Percentiles rank a stretch among this genome's conserved stretches.
These are phyloP conservation scores for Leptogaster cylindrica DNA, from an alignment of 2,888 invertebrate genomes.

Conservation along the genomic window DNA sequence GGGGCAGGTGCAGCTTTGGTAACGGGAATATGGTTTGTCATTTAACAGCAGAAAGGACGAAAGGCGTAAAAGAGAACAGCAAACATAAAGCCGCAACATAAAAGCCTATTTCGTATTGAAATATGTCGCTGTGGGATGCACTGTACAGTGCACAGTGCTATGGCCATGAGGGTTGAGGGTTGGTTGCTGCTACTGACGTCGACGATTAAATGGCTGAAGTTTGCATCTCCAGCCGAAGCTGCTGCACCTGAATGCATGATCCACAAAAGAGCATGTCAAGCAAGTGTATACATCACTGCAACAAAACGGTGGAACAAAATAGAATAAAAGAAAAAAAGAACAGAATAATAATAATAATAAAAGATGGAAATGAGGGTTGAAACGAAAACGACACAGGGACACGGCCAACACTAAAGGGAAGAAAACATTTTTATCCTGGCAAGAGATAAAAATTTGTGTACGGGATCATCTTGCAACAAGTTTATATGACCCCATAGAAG, in stretches of 20 bases:
- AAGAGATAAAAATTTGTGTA: conserved; percentile 34
- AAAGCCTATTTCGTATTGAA: conserved; percentile 43
- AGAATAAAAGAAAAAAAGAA: conserved; percentile 3
- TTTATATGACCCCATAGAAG: conserved; percentile 35
- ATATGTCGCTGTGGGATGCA: conserved; percentile 40
- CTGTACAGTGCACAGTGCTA: too few species aligned
- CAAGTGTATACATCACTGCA: conserved; percentile 21
- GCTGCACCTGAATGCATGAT: conserved; percentile 17
- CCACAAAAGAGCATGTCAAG: conserved; percentile 25
- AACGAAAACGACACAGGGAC: background rate
- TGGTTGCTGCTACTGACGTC: background rate
- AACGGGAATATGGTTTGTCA: background rate
- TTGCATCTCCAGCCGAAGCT: conserved; percentile 13
- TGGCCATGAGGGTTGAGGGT: background rate
- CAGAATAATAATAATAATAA: background rate
- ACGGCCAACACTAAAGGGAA: background rate
- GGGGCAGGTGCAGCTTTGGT: too few species aligned
- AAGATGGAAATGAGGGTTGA: background rate
- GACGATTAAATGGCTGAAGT: conserved; percentile 21
- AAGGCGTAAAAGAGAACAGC: conserved; percentile 5
- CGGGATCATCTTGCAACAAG: conserved; percentile 36
- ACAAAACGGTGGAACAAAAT: too few species aligned
- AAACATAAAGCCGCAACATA: conserved; percentile 10
- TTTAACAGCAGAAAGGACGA: background rate
- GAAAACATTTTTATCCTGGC: conserved; percentile 33